Conservation (phyloP, 2,797 vertebrate genomes). For the Coilia nasus region DNA sequence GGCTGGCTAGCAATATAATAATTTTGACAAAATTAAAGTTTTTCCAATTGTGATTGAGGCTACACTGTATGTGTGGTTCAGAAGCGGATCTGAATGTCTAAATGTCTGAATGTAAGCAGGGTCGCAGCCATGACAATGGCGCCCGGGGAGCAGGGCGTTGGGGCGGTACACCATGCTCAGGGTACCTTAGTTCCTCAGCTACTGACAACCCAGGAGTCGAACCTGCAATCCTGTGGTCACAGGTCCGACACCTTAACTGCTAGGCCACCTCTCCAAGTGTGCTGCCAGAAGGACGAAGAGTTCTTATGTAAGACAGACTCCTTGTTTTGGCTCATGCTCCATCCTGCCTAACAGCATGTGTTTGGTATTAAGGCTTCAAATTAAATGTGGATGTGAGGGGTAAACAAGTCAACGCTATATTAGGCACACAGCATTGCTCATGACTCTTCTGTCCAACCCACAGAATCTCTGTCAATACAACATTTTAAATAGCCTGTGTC, state of each 20-base stretch:
- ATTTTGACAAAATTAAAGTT: not conserved
- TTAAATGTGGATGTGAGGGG: slow-evolving; percentile 7
- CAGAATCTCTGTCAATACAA: not conserved
- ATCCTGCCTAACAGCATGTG: slow-evolving; percentile 34
- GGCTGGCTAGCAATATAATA: not conserved
- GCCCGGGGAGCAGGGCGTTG: no score
- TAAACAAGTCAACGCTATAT: not conserved
- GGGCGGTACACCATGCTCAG: no score
- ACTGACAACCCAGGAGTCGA: no score
- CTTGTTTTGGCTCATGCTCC: slow-evolving; percentile 21
- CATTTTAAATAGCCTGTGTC: not conserved
- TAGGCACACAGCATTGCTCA: not conserved
- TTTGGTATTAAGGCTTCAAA: slow-evolving; percentile 47
- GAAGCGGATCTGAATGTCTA: not conserved
- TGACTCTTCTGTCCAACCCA: not conserved
- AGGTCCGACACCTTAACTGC: no score
- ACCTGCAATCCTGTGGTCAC: no score
- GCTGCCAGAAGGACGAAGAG: slow-evolving; percentile 8
- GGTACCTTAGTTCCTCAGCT: no score
- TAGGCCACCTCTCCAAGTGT: not conserved
- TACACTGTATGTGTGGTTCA: not conserved
- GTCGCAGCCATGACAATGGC: no score
- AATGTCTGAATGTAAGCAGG: not conserved
- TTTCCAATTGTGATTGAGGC: not conserved
- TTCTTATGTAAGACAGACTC: slow-evolving; percentile 33